Percentiles rank a stretch among this genome's conserved stretches.
These are phyloP conservation scores for Magallana nippona DNA, from an alignment of 2,888 invertebrate genomes.

Conservation along the genomic window DNA sequence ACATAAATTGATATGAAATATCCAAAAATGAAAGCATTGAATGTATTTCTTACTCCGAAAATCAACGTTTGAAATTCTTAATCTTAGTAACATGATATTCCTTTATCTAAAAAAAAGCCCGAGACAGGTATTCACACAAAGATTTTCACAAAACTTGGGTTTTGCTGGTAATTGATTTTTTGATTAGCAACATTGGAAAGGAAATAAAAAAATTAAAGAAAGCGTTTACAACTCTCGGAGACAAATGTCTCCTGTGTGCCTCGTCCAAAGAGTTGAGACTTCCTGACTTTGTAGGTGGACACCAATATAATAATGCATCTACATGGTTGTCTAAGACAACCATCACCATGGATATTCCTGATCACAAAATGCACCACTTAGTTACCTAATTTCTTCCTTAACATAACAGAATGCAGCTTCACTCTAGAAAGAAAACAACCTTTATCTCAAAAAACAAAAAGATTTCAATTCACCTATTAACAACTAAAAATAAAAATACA, in stretches of 20 bases:
- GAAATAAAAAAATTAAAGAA: no score
- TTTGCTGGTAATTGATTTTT: no score
- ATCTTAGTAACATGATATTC: no score
- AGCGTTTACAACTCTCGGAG: no score
- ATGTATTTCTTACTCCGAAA: no score
- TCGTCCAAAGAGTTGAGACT: no score
- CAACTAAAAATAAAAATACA: slow-evolving; percentile 23
- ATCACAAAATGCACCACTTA: slow-evolving; percentile 28
- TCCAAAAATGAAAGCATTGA: no score
- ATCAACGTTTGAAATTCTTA: no score
- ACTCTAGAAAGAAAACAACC: not conserved
- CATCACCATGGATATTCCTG: slow-evolving; percentile 27
- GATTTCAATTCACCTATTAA: not conserved
- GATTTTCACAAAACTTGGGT: not conserved
- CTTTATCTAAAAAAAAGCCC: no score
- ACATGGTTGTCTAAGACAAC: slow-evolving; percentile 1
- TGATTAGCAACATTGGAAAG: no score
- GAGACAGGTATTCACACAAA: not conserved
- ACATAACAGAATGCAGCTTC: not conserved
- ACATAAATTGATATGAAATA: no score
- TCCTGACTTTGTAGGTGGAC: slow-evolving; percentile 1
- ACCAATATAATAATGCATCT: not conserved
- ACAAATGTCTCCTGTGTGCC: no score
- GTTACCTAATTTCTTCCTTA: not conserved
- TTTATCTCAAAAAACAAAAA: not conserved